Base-by-base conservation (phyloP, 2,888 invertebrate genomes). In the Drosophila anomelani region DNA sequence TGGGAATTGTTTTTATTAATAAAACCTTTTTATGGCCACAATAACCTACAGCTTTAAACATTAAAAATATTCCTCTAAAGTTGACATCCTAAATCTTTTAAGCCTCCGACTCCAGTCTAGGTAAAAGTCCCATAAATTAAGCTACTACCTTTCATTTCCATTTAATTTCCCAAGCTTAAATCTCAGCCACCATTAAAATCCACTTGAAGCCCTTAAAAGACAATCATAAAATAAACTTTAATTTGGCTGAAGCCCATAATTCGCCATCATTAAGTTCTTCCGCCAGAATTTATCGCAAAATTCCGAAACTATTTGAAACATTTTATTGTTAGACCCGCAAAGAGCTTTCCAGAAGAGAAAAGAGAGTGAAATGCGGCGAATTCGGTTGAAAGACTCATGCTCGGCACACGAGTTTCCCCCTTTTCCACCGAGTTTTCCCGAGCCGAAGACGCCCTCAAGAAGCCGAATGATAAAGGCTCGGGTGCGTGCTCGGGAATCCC, bases 291-390 rank as follows among this genome's bases (percentile, higher is more conserved):
- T 57, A 68, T 68, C 23, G 57, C 57, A n/a, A 26, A 72, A 72
- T 72, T 39, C 39, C 17, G 29, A 63, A 73, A 63, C 55, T 55
- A 73, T 72, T 62, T 55, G 26, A 43, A 63, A 62, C 55, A 55
- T 63, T 72, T 55, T 15, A 51, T 57, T 64, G 67, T 17, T 71
- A 29, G 51, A 17, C 26, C 39, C 34, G n/a, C 10, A 1, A 3
- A n/a, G 20, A 34, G 15, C 15, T 8, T 8, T 17, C 6, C 13
- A 7, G 36, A 23, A 54, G 58, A 67, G 70, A 17, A 34, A 66
- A 60, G 58, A 69, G 60, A 47, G 34, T 3, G 13, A 23, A 56
- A 26, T 29, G 63, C 69, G 69, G 76, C 75, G 76, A 75, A 75
- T 75, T 75, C 47, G 38, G 6, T 29, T 3, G 55, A 13, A 34